phyloP scores from a whole-genome alignment of 2,888 invertebrate genomes.

The Axea sp. region DNA sequence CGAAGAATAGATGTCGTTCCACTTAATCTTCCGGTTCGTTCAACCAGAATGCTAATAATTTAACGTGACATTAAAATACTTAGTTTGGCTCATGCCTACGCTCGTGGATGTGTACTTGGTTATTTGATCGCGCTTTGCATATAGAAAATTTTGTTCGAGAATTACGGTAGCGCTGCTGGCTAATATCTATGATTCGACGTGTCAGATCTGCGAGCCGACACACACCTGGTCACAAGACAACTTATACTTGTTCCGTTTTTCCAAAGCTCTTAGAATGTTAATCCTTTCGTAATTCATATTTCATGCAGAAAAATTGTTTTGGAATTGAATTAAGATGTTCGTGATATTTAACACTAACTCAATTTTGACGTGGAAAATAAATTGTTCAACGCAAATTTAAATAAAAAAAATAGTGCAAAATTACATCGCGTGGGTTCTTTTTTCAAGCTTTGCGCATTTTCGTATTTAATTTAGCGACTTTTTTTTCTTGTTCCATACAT shows the following conservation, averaged over 20 bases:
- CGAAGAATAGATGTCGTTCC: slow-evolving; percentile 5
- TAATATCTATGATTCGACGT: slow-evolving; percentile 64
- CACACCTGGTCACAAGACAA: slow-evolving; percentile 35
- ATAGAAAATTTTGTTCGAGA: slow-evolving; percentile 29
- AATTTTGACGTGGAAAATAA: too few species aligned
- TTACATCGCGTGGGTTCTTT: too few species aligned
- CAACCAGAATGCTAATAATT: slow-evolving; percentile 17
- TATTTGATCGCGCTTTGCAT: slow-evolving; percentile 39
- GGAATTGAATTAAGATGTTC: too few species aligned
- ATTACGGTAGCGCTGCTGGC: slow-evolving; percentile 27
- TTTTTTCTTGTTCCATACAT: too few species aligned
- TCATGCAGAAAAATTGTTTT: background rate
- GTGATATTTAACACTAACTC: too few species aligned
- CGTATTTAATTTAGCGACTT: too few species aligned
- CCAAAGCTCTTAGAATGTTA: slow-evolving; percentile 5
- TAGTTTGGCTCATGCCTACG: slow-evolving; percentile 18
- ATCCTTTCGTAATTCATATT: slow-evolving; percentile 5
- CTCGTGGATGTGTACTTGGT: slow-evolving; percentile 15
- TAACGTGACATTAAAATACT: slow-evolving; percentile 17
- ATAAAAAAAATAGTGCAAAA: too few species aligned
- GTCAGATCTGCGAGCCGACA: slow-evolving; percentile 51
- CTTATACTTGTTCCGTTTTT: slow-evolving; percentile 9
- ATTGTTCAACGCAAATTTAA: too few species aligned
- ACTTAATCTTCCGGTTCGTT: slow-evolving; percentile 29
- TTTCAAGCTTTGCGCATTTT: too few species aligned